Percentiles rank a stretch among this genome's conserved stretches.
Conservation (phyloP, 2,797 vertebrate species). For the Apogon talboti region DNA sequence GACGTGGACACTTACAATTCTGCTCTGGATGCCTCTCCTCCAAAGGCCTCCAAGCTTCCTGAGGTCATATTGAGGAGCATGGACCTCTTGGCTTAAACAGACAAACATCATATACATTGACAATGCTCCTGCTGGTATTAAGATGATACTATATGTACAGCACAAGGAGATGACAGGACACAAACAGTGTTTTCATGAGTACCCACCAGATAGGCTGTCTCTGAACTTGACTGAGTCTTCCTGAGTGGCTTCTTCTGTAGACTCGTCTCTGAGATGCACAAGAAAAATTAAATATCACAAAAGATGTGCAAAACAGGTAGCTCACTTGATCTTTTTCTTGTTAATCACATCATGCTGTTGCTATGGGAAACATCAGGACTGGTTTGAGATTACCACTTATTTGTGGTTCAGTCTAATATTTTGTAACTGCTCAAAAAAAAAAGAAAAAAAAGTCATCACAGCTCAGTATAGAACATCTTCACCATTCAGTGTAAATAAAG, state of each 20-base stretch:
- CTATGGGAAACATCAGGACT: constrained; percentile 4
- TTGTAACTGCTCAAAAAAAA: neutral
- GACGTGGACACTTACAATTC: constrained; percentile 86
- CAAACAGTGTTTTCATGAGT: neutral
- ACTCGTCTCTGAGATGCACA: constrained; percentile 68
- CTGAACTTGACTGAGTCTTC: constrained; percentile 72
- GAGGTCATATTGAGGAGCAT: constrained; percentile 82
- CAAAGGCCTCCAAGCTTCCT: constrained; percentile 88
- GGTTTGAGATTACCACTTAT: neutral
- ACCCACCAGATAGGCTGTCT: constrained; percentile 80
- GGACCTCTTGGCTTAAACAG: constrained; percentile 78
- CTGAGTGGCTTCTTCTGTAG: constrained; percentile 57
- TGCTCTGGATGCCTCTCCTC: constrained; percentile 86
- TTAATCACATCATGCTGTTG: neutral
- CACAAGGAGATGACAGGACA: neutral
- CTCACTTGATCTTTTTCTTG: neutral
- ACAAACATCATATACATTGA: constrained; percentile 6
- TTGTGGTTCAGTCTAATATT: constrained; percentile 5
- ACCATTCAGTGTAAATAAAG: neutral
- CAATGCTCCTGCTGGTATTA: neutral
- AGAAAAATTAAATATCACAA: constrained; percentile 3
- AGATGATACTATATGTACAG: neutral
- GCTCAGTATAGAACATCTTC: constrained; percentile 6
- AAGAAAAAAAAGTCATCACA: constrained; percentile 2
- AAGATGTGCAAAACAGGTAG: neutral